Evolutionary conservation across 1,140 invertebrate genomes (phyloP).

Genomic region (Rhopalosiphum padi): DNA sequence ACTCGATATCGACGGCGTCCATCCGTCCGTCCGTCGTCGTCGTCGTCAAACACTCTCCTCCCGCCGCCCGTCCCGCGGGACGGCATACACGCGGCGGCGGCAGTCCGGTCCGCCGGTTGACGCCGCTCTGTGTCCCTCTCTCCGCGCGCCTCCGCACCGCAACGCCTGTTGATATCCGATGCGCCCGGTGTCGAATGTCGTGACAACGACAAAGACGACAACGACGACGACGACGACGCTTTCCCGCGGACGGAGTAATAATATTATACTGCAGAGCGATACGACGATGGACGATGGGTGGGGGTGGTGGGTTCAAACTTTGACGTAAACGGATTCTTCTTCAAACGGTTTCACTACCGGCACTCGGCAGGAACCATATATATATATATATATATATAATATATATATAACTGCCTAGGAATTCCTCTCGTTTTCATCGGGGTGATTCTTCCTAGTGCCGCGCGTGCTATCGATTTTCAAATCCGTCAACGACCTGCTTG

Average conservation of each 20-base stretch:
- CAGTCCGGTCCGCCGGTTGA: neutral
- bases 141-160: too few relatives aligned
- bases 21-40: slow-evolving; percentile 27
- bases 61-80: neutral
- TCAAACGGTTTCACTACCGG: neutral
- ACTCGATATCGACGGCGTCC: slow-evolving; percentile 41
- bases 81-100: neutral
- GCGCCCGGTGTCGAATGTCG: neutral
- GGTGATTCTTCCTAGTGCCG: neutral
- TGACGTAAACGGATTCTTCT: slow-evolving; percentile 1
- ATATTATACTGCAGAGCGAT: neutral
- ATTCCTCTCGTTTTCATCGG: neutral
- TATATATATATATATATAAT: neutral
- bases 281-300: too few relatives aligned
- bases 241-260: neutral
- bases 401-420: neutral
- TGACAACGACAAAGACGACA: neutral
- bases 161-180: slow-evolving; percentile 4
- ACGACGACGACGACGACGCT: neutral
- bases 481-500: neutral
- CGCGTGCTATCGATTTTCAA: neutral
- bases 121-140: neutral
- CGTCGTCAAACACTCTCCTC: neutral
- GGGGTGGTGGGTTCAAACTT: neutral
- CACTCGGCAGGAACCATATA: too few relatives aligned